Base-by-base conservation (phyloP, 1,140 invertebrate genomes). In the Theocolax elegans region DNA sequence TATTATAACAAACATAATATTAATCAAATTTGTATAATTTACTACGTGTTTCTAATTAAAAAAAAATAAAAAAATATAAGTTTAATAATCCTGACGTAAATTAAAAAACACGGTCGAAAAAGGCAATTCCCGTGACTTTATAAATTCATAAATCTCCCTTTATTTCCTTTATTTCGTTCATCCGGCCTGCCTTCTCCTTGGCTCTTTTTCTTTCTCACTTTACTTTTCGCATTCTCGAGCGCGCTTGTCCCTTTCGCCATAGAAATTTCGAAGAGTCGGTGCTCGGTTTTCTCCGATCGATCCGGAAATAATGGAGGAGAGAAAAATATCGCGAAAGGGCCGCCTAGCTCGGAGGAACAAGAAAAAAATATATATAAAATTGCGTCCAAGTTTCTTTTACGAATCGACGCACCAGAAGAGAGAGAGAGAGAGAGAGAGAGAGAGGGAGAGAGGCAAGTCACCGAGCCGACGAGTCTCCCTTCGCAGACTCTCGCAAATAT, bases 371-470 rank as follows among this genome's bases (percentile, higher is more conserved):
- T 17, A 40, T 27, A 46, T 44, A 60, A 60, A 60, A 60, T 60
- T 27, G 40, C 58, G 58, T 27, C 40, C 6, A 46, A 60, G 58
- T 60, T 60, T 60, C 58, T 46, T 60, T 60, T 60, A 21, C 21
- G 38, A 27, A 15, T 25, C 56, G 56, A 21, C 31, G 53, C 29
- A 56, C 29, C 27, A 2, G 4, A 4, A 2, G 49, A 21, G 13
- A 2, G 3, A 13, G 19, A 15, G n/a, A 6, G 35, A 38, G 6
- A 12, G 12, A 38, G 8, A 10, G 4, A 2, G 49, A 15, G 13
- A 12, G 6, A 27, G 48, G 27, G n/a, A n/a, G n/a, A n/a, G n/a
- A n/a, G n/a, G n/a, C n/a, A n/a, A n/a, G n/a, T n/a, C n/a, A n/a
- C n/a, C n/a, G n/a, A n/a, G n/a, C n/a, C n/a, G n/a, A n/a, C n/a